phyloP scores from a whole-genome alignment of 2,797 vertebrate genomes.

The Poecile montanus region DNA sequence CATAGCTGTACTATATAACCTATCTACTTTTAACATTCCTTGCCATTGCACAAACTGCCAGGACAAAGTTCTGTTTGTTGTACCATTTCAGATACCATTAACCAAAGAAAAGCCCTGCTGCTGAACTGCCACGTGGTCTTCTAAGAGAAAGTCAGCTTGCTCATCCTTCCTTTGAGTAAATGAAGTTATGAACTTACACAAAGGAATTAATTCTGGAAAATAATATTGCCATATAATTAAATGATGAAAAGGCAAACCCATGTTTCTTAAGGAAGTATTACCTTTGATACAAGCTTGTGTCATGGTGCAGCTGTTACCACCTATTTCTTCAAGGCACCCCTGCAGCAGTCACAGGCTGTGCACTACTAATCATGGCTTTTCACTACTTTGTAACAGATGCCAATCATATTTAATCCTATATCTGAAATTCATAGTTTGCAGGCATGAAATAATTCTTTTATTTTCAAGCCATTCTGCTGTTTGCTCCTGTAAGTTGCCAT shows the following conservation, averaged over 20 bases:
- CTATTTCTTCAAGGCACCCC: neutral
- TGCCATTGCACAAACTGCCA: neutral
- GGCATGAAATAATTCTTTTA: conserved; percentile 11
- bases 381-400: neutral
- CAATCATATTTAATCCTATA: neutral
- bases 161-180: neutral
- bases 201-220: neutral
- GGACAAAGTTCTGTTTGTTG: conserved; percentile 11
- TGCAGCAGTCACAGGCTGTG: neutral
- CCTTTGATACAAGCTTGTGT: neutral
- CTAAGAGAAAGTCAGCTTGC: neutral
- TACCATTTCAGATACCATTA: neutral
- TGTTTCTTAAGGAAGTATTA: neutral
- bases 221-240: neutral
- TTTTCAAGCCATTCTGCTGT: conserved; percentile 9
- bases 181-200: neutral
- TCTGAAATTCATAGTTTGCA: conserved; percentile 2
- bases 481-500: neutral
- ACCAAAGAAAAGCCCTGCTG: neutral
- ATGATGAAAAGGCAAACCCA: neutral
- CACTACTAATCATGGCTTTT: neutral
- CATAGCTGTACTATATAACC: neutral
- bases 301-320: neutral
- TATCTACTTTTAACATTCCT: neutral
- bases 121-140: neutral